Base-by-base conservation (phyloP, 1,140 invertebrate genomes). In the Caenorhabditis brenneri region DNA sequence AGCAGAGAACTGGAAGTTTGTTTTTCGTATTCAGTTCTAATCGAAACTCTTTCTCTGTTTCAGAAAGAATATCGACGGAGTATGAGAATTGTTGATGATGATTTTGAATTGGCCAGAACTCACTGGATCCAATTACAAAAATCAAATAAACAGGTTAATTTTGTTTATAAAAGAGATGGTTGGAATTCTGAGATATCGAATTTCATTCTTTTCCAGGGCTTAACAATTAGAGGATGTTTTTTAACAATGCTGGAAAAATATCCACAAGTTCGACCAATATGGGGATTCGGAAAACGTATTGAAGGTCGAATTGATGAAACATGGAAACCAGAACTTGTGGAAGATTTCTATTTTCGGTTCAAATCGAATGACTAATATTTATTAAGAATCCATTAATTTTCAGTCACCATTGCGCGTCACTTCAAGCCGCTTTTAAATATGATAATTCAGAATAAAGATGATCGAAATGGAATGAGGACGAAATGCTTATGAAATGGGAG, bases 401-500 rank as follows among this genome's bases (percentile, higher is more conserved):
- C 46, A 88, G 89, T 58, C 87, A 90, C 39, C 89, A 91, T 79
- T 88, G 87, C 48, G 82, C 88, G 9, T 81, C 69, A 16, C 58
- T 89, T 27, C 90, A 91, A 82, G 89, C 89, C 3, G 87, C 87
- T 2, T 78, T n/a, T 90, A 22, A 90, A 88, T 27, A 86, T 90
- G 85, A 79, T 90, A 42, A 91, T 91, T 88, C 88, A 90, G 51
- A 91, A 90, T 80, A 49, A 91, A 42, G 90, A 91, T 55, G 89
- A 90, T 78, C 27, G 60, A 27, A 53, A 58, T 22, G 87, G 65
- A 31, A 74, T 90, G 74, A 74, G n/a, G 81, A 22, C 81, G 84
- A 29, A 78, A 90, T 9, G 80, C 91, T 0, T 85, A 88, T 58
- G 86, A 91, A 79, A 80, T 90, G 55, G 89, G 89, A n/a, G 79